Percentiles rank a stretch among this genome's conserved stretches.
Evolutionary conservation across 2,888 invertebrate species (phyloP).

Genomic region (Apocheima hispidaria): DNA sequence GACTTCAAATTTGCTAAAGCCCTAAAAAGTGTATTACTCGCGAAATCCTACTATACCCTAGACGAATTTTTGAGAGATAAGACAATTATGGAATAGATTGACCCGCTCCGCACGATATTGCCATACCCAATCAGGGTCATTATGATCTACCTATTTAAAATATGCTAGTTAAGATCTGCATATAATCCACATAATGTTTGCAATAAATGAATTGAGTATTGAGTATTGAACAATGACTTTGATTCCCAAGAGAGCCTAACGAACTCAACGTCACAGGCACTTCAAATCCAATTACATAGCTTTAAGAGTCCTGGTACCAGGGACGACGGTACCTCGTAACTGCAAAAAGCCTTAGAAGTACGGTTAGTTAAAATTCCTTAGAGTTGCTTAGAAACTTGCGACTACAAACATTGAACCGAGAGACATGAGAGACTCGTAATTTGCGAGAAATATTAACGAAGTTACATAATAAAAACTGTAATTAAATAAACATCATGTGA

Average conservation of each 20-base stretch:
- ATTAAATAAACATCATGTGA: conserved; percentile 32
- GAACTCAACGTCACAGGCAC: conserved; percentile 38
- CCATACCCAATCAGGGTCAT: too few species aligned
- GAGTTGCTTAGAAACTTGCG: conserved; percentile 21
- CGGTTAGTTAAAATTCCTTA: conserved; percentile 41
- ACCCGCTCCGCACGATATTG: too few species aligned
- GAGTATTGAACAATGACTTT: conserved; percentile 37
- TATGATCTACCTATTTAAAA: too few species aligned
- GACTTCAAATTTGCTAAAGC: too few species aligned
- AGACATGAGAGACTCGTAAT: conserved; percentile 26
- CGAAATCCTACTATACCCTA: too few species aligned
- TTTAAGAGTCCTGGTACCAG: conserved; percentile 47
- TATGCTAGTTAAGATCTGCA: too few species aligned
- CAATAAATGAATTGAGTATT: too few species aligned
- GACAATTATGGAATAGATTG: too few species aligned
- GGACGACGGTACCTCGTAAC: conserved; percentile 46
- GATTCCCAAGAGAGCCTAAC: conserved; percentile 35
- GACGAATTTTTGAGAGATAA: too few species aligned
- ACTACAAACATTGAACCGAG: conserved; percentile 9
- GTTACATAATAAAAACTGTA: conserved; percentile 31
- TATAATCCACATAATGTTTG: too few species aligned
- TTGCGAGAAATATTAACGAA: conserved; percentile 33
- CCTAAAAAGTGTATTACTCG: too few species aligned
- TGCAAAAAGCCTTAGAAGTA: conserved; percentile 52
- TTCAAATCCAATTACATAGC: conserved; percentile 62